Base-by-base conservation (phyloP, 1,140 invertebrate genomes). In the Diplogasteroides magnus region DNA sequence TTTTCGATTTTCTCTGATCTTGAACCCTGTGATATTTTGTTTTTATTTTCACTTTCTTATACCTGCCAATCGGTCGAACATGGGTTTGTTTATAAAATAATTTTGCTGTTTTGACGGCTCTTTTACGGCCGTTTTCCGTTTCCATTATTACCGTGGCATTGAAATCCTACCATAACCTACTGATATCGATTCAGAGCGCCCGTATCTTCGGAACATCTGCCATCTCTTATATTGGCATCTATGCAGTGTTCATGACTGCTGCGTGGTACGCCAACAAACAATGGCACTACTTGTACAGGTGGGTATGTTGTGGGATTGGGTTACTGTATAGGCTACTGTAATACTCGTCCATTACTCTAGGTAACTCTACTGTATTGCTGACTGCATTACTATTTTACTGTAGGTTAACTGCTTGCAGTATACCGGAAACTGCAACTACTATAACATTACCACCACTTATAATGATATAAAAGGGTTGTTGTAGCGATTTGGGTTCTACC, bases 211-310 rank as follows among this genome's bases (percentile, higher is more conserved):
- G 70, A 32, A 26, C 67, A 2, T 64, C 69, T 11, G 73, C 73
- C 2, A 55, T 69, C 11, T 72, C 68, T 13, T 74, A 73, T 59
- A 48, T 37, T 2, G 60, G 64, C 11, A 75, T 67, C 29, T 74
- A 74, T 31, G 26, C 57, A 14, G 14, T 74, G 1, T 73, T 71
- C 1, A 29, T 72, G 6, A 57, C 32, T 48, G 69, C 48, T 15
- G 69, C 69, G 11, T 74, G 68, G 73, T 74, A 63, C 27, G 69
- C 69, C 23, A 74, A 68, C 32, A 63, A 62, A 2, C 64, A 74
- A 37, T 74, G 73, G 73, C 65, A 74, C 55, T 37, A 62, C 15
- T 28, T 74, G 25, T 74, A 74, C 57, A 74, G 73, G 73, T 74
- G 11, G 29, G 71, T 55, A 31, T 1, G 48, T 2, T 13, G 57